Evolutionary conservation across 2,113 vertebrate species (phyloP).

Genomic region (Piliocolobus tephrosceles): DNA sequence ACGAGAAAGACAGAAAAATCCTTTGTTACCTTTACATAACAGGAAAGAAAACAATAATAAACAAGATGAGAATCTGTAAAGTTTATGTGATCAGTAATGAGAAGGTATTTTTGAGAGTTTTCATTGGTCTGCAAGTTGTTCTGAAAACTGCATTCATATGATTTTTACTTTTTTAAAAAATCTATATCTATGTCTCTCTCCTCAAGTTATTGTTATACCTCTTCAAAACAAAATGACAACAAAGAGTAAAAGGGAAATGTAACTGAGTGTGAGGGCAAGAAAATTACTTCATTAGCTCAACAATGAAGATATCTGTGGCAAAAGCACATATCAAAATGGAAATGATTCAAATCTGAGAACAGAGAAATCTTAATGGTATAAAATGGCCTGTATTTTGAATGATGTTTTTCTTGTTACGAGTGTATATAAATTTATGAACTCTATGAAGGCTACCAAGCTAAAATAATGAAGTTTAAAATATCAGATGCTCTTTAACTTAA

Average conservation of each 20-base stretch:
- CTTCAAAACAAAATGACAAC: neutral
- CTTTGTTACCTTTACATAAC: neutral
- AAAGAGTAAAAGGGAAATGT: neutral
- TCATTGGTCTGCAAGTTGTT: neutral
- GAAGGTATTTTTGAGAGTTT: neutral
- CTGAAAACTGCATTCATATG: neutral
- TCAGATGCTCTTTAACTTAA: neutral
- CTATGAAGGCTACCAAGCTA: neutral
- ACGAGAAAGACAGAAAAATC: neutral
- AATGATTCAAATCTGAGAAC: neutral
- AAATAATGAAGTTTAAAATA: neutral
- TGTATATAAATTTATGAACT: neutral
- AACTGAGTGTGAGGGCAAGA: neutral
- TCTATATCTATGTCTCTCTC: neutral
- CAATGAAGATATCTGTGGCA: neutral
- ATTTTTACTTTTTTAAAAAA: neutral
- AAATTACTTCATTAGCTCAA: neutral
- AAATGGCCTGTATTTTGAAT: neutral
- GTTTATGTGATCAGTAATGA: neutral
- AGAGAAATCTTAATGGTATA: neutral
- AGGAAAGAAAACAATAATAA: neutral
- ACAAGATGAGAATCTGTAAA: neutral
- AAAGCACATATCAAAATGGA: neutral
- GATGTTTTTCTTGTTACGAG: neutral
- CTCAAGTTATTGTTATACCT: neutral